These are phyloP conservation scores for Epicampocera succincta DNA, from an alignment of 2,888 invertebrate species.

Conservation along the genomic window DNA sequence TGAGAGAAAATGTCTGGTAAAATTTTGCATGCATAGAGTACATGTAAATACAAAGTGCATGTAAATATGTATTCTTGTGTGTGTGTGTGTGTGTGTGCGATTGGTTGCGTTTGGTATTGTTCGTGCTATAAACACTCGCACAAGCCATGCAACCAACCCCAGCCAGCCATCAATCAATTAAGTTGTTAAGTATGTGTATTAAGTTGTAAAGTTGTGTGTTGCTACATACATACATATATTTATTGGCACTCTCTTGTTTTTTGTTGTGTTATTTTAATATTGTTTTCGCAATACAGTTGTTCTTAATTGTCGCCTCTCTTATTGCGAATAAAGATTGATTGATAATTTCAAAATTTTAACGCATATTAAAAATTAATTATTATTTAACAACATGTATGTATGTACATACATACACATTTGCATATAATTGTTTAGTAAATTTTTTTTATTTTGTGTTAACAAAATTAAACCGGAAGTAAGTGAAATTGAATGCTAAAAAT, in stretches of 20 bases:
- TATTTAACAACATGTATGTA: background rate
- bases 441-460: too few relatives aligned
- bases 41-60: background rate
- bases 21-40: slow-evolving; percentile 7
- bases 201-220: slow-evolving; percentile 31
- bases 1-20: background rate
- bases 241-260: slow-evolving; percentile 47
- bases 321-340: slow-evolving; percentile 32
- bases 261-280: background rate
- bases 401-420: background rate
- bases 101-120: background rate
- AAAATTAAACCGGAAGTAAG: background rate
- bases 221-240: slow-evolving; percentile 6
- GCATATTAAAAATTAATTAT: slow-evolving; percentile 31
- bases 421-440: too few relatives aligned
- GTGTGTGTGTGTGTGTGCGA: background rate
- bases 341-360: slow-evolving; percentile 49
- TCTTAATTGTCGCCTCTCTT: slow-evolving; percentile 11
- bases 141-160: slow-evolving; percentile 49
- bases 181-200: slow-evolving; percentile 60
- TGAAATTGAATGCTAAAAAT: background rate
- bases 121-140: slow-evolving; percentile 28
- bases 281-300: slow-evolving; percentile 25
- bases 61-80: background rate
- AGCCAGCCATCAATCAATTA: slow-evolving; percentile 63